A percentile compares a stretch with the other conserved stretches of the same genome.
These are phyloP conservation scores for Amiota minor DNA, from an alignment of 2,888 invertebrate species.

Conservation along the genomic window DNA sequence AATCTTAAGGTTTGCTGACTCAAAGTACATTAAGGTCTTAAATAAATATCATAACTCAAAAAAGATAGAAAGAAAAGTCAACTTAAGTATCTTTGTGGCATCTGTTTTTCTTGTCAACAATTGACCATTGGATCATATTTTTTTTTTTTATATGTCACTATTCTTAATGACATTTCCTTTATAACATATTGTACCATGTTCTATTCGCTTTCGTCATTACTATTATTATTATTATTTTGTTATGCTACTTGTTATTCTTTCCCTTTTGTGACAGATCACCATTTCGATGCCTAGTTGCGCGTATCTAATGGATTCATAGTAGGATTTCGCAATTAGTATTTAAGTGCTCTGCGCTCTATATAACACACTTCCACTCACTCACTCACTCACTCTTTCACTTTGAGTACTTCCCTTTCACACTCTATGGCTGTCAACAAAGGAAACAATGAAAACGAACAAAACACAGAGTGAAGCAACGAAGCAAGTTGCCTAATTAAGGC, in stretches of 20 bases:
- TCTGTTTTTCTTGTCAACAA: constrained; percentile 25
- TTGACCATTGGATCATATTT: background rate
- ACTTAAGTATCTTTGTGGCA: constrained; percentile 2
- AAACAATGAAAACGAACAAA: no score
- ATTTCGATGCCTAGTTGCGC: constrained; percentile 54
- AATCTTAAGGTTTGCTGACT: background rate
- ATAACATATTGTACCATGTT: no score
- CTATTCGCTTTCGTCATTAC: background rate
- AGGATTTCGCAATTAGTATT: constrained; percentile 65
- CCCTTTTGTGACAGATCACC: background rate
- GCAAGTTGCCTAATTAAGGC: constrained; percentile 3
- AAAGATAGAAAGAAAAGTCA: background rate
- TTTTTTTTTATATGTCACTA: constrained; percentile 13
- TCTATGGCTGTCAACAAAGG: no score
- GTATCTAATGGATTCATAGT: constrained; percentile 69
- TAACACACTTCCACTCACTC: no score
- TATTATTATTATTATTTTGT: constrained; percentile 24
- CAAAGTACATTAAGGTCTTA: background rate
- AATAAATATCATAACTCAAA: background rate
- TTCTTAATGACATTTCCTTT: constrained; percentile 33
- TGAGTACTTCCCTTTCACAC: no score
- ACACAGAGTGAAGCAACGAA: background rate
- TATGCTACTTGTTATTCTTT: constrained; percentile 32
- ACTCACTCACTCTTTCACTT: no score
- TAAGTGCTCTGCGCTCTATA: constrained; percentile 20